Conservation (phyloP, 2,113 vertebrate genomes). For the Sialia sialis region DNA sequence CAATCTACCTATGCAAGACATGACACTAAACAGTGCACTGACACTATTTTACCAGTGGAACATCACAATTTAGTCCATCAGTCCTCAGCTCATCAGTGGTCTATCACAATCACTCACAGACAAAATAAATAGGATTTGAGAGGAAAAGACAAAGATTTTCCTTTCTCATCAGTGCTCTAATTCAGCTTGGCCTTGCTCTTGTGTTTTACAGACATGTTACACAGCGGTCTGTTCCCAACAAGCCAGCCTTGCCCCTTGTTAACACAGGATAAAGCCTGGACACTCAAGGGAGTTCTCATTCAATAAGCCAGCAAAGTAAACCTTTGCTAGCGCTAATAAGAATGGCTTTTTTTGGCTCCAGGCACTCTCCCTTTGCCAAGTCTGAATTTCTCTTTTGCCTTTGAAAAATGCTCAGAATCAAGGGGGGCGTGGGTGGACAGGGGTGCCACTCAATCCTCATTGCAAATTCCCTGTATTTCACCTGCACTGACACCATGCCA, state of each 20-base stretch:
- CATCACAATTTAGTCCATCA: background rate
- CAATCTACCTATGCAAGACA: background rate
- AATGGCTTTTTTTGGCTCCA: conserved; percentile 48
- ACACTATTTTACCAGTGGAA: background rate
- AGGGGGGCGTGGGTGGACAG: rapidly evolving
- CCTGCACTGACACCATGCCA: background rate
- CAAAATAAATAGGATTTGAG: conserved; percentile 43
- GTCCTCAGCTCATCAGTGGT: background rate
- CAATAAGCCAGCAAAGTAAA: conserved; percentile 51
- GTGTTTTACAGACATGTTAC: background rate
- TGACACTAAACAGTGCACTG: background rate
- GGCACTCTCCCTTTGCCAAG: conserved; percentile 29
- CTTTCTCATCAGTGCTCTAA: background rate
- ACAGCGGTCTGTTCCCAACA: background rate
- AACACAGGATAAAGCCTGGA: conserved; percentile 46
- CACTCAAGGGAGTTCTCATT: conserved; percentile 56
- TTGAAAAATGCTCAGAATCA: background rate
- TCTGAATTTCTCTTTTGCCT: conserved; percentile 28
- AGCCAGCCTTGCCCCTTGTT: conserved; percentile 26
- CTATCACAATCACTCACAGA: conserved; percentile 7
- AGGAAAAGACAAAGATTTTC: background rate
- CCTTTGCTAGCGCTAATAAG: conserved; percentile 32
- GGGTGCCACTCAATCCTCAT: background rate
- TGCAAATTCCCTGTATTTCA: background rate
- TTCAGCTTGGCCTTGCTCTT: background rate